These are phyloP conservation scores for Chloropsis cyanopogon DNA, from an alignment of 2,113 vertebrate species.

Conservation along the genomic window DNA sequence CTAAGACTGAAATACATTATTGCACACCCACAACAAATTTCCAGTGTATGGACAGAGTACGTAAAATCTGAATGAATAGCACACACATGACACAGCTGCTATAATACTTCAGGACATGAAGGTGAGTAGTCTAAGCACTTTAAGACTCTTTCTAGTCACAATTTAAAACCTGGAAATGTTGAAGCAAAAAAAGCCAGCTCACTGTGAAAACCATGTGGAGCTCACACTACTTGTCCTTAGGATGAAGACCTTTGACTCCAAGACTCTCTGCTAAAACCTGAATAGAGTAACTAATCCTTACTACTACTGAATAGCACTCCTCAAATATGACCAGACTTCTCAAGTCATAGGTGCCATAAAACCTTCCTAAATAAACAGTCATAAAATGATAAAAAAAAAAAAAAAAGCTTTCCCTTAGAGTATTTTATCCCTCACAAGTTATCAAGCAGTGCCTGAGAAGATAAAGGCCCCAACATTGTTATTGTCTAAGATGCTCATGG, in stretches of 20 bases:
- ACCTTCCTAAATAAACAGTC: background rate
- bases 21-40: background rate
- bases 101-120: background rate
- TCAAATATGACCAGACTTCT: background rate
- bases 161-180: background rate
- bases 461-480: background rate
- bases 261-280: background rate
- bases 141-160: background rate
- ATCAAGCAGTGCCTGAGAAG: background rate
- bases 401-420: background rate
- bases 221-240: background rate
- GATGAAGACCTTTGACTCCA: background rate
- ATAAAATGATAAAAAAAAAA: background rate
- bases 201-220: background rate
- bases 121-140: background rate
- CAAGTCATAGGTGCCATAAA: background rate
- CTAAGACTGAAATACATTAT: background rate
- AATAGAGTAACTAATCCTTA: background rate
- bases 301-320: background rate
- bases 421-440: background rate
- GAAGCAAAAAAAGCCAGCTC: background rate
- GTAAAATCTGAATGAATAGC: background rate
- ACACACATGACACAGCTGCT: background rate
- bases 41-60: background rate
- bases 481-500: background rate